Conservation (phyloP, 2,113 vertebrate genomes). For the Poeciliopsis retropinna region DNA sequence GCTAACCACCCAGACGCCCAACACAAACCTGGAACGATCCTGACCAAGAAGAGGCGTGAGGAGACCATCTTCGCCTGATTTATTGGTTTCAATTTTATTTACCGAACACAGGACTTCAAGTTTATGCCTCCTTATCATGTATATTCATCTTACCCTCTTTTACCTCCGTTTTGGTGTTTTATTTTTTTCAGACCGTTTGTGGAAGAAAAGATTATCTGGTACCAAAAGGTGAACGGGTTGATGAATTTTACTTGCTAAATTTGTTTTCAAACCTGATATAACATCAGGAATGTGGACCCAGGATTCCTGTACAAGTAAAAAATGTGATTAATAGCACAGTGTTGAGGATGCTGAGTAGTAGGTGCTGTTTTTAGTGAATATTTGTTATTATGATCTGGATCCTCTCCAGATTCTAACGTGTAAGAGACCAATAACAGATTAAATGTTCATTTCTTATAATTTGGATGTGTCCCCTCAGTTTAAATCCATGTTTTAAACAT, state of each 20-base stretch:
- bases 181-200: not conserved
- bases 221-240: no score
- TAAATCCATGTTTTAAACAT: constrained; percentile 46
- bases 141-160: not conserved
- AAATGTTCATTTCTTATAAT: constrained; percentile 14
- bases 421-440: constrained; percentile 41
- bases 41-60: constrained; percentile 97
- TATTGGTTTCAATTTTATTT: not conserved
- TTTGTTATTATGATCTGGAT: constrained; percentile 11
- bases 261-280: not conserved
- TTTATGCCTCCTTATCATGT: not conserved
- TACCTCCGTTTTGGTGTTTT: constrained; percentile 1
- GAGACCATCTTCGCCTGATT: constrained; percentile 98
- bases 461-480: constrained; percentile 10
- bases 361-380: constrained; percentile 13
- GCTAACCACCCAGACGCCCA: constrained; percentile 97
- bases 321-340: constrained; percentile 4
- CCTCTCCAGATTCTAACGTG: constrained; percentile 9
- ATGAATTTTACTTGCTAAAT: not conserved
- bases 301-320: constrained; percentile 13
- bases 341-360: not conserved
- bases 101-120: not conserved
- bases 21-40: constrained; percentile 98
- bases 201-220: not conserved
- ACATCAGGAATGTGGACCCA: not conserved